Percentiles rank a stretch among this genome's conserved stretches.
Conservation (phyloP, 2,888 invertebrate species). For the Ectropis crepuscularia region DNA sequence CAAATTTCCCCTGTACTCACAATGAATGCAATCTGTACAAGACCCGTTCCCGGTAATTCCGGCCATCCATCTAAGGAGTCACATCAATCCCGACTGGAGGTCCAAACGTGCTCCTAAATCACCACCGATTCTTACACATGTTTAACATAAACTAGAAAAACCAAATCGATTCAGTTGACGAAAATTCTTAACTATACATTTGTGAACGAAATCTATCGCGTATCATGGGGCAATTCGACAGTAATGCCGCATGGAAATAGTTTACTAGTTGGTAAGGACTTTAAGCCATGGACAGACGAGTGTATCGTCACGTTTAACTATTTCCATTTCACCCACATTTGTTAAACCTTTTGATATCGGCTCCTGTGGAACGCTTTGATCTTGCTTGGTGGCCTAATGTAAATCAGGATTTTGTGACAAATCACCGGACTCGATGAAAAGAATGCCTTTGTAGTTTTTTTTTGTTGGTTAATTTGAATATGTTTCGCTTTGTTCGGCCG, state of each 20-base stretch:
- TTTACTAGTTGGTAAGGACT: too few relatives aligned
- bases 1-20: too few relatives aligned
- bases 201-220: too few relatives aligned
- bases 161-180: too few relatives aligned
- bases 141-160: conserved; percentile 28
- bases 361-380: conserved; percentile 62
- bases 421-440: conserved; percentile 52
- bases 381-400: conserved; percentile 66
- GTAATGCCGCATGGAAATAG: too few relatives aligned
- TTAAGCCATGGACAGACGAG: conserved; percentile 36
- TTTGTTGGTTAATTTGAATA: conserved; percentile 35
- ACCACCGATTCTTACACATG: conserved; percentile 31
- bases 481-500: conserved; percentile 31
- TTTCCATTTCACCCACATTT: conserved; percentile 53
- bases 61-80: conserved; percentile 7
- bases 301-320: conserved; percentile 53
- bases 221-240: too few relatives aligned
- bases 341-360: conserved; percentile 60
- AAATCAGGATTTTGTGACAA: conserved; percentile 67
- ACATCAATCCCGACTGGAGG: conserved; percentile 22
- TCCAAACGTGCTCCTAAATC: conserved; percentile 30
- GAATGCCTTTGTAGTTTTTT: conserved; percentile 38
- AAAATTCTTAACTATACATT: too few relatives aligned
- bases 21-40: too few relatives aligned
- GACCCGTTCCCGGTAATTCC: conserved; percentile 5